phyloP scores from a whole-genome alignment of 2,888 invertebrate genomes.

The Oxyscelio sp. region DNA sequence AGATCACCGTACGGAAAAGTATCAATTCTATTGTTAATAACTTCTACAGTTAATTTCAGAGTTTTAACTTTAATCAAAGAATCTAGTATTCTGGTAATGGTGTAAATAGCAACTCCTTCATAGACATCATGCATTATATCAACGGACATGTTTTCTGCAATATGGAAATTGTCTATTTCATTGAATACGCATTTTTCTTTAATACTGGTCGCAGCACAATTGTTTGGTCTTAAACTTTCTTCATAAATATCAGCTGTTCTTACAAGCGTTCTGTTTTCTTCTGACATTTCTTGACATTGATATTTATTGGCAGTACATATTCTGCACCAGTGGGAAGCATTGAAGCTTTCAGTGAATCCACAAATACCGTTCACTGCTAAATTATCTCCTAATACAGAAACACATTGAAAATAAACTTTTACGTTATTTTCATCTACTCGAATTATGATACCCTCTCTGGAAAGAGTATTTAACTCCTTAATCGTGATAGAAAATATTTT shows the following conservation, averaged over 20 bases:
- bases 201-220: slow-evolving; percentile 38
- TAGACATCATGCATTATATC: slow-evolving; percentile 45
- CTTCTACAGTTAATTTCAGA: background rate
- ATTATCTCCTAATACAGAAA: slow-evolving; percentile 16
- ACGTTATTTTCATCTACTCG: slow-evolving; percentile 2
- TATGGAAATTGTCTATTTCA: slow-evolving; percentile 49
- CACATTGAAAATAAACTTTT: slow-evolving; percentile 25
- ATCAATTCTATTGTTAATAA: slow-evolving; percentile 37
- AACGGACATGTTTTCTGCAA: slow-evolving; percentile 40
- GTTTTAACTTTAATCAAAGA: no score
- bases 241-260: slow-evolving; percentile 58
- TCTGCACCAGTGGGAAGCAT: slow-evolving; percentile 5
- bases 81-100: no score
- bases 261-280: slow-evolving; percentile 52
- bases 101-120: slow-evolving; percentile 40
- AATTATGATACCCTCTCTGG: slow-evolving; percentile 42
- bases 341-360: slow-evolving; percentile 14
- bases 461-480: slow-evolving; percentile 39
- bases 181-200: slow-evolving; percentile 57
- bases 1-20: slow-evolving; percentile 15
- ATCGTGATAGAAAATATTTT: slow-evolving; percentile 54
- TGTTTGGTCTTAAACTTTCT: slow-evolving; percentile 3
- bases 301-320: background rate
- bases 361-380: slow-evolving; percentile 9
- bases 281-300: slow-evolving; percentile 59